Conservation (phyloP, 2,797 vertebrate species). For the Pitangus sulphuratus region DNA sequence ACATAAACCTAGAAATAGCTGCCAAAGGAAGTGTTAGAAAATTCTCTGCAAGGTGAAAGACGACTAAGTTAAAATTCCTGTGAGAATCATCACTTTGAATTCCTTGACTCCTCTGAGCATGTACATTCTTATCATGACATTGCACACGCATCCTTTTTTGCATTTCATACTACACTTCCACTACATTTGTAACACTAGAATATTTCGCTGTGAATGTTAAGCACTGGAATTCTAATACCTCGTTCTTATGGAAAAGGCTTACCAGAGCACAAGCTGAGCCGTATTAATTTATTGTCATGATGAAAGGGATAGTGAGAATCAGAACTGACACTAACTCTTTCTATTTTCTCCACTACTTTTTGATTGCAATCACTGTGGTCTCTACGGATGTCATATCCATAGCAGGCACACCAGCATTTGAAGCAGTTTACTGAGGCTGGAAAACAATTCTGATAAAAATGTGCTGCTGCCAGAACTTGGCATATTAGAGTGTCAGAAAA, state of each 20-base stretch:
- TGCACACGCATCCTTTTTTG: not conserved
- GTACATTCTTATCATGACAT: slow-evolving; percentile 15
- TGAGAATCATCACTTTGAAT: slow-evolving; percentile 26
- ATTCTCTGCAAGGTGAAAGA: not conserved
- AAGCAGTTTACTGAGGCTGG: slow-evolving; percentile 57
- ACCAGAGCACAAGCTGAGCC: slow-evolving; percentile 14
- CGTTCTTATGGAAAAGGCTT: slow-evolving; percentile 36
- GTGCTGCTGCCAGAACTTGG: slow-evolving; percentile 59
- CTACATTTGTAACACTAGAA: slow-evolving; percentile 10
- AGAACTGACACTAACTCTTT: slow-evolving; percentile 37
- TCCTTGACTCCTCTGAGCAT: not conserved
- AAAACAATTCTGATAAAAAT: slow-evolving; percentile 71
- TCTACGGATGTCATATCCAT: not conserved
- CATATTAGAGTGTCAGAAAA: slow-evolving; percentile 65
- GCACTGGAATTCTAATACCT: not conserved
- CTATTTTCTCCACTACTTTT: slow-evolving; percentile 1
- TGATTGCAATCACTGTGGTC: slow-evolving; percentile 53
- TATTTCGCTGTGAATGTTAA: slow-evolving; percentile 24
- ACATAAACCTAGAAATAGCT: not conserved
- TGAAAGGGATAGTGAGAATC: slow-evolving; percentile 30
- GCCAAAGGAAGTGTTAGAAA: not conserved
- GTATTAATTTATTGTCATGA: slow-evolving; percentile 42
- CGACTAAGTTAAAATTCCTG: not conserved
- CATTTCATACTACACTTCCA: not conserved
- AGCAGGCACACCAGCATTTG: slow-evolving; percentile 23